Evolutionary conservation across 2,113 vertebrate genomes (phyloP), one percentile per base, ranked within the genome.

Genomic region (Channa argus): DNA sequence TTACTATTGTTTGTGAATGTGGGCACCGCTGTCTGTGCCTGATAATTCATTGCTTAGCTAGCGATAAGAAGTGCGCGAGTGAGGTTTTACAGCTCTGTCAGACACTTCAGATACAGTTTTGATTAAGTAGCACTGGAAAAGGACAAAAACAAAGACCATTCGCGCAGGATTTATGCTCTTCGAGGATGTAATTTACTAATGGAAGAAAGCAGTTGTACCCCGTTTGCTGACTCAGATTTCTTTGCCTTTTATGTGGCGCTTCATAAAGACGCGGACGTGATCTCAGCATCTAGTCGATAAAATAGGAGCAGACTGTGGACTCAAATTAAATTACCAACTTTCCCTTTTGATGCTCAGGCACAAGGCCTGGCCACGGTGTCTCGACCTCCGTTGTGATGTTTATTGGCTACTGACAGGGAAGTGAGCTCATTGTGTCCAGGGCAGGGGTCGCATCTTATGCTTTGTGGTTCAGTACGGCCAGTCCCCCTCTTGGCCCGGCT

Each of bases 121-220:
- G 82, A 86, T 87, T 88, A 75, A 85, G 71, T 2, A 8, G 49
- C 41, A 14, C 56, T 58, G 53, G 69, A 68, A 54, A 66, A 77
- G 59, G 72, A 81, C 45, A 53, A 68, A 79, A 82, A 77, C 65
- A 66, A 85, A 44, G 77, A 63, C 49, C 12, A 8, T 37, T 70
- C 71, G 8, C 41, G 1, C 5, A 45, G 56, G 68, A 82, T 83
- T 79, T 72, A 86, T 77, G 68, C 60, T 52, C 60, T 70, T 14
- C 1, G 46, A 67, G 49, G 55, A 71, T 68, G 64, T 76, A 64
- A 74, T 87, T 74, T 55, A 15, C 72, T 87, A 80, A 86, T 87
- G 80, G 69, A 55, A 6, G 71, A 73, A 5, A 63, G 34, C 54
- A 10, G 53, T 5, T 4, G 36, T 24, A 3, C 4, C 47, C 71